Evolutionary conservation across 1,140 invertebrate genomes (phyloP), one percentile per base, ranked within the genome.

Genomic region (Argopecten irradians): DNA sequence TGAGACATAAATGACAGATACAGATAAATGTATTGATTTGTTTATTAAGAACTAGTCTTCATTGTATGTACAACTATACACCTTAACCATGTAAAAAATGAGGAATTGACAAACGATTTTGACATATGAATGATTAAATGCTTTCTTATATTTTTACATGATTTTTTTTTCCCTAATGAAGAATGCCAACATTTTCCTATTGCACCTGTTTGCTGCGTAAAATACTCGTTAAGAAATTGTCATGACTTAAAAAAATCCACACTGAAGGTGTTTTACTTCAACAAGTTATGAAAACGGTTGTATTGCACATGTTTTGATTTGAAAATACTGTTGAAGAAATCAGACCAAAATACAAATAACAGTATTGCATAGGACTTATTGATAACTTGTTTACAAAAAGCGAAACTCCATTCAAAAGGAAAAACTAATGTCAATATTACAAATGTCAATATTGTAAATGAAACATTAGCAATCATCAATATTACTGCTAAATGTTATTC

Each of bases 21-120:
- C n/a, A 28, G n/a, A 28, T 7, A 7, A 28, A 22, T 71, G 55
- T 71, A 71, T 28, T 71, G 55, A 71, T 71, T 71, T 71, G 55
- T 71, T 71, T 71, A 71, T 71, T 71, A 71, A 71, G 55, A 71
- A 71, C 55, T 71, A 71, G 55, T 71, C 55, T 71, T 71, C n/a
- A 71, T 71, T 71, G 55, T 71, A 71, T 71, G 55, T 71, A 71
- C 55, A 71, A 71, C 55, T 71, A 71, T 71, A 71, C 55, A 71
- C 55, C 55, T 71, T 71, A 71, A 71, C 55, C 55, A 71, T 71
- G 55, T 71, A 71, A 28, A n/a, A n/a, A 16, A 71, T 71, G 55
- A 71, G n/a, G 55, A n/a, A 71, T 71, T 71, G 55, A 71, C 22
- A 71, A 71, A 71, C 28, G 55, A 71, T 71, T 28, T n/a, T n/a